Evolutionary conservation across 2,888 invertebrate genomes (phyloP), one percentile per base, ranked within the genome.

Genomic region (Meteorus cinctellus): DNA sequence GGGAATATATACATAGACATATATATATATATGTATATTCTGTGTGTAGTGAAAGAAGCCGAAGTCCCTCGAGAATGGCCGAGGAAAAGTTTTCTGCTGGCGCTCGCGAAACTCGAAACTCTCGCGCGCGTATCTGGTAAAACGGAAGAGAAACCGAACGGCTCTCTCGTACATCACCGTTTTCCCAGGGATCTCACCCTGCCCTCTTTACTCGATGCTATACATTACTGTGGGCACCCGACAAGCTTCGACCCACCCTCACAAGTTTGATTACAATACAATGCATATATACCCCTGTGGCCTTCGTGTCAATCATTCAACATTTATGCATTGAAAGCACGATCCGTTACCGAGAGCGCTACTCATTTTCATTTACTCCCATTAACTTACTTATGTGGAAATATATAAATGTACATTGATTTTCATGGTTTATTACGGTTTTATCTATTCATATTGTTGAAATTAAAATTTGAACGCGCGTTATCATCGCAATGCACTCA

Each of bases 21-120:
- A 63, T 41, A 60, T 62, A 74, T 72, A 69, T 70, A 60, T 34
- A 70, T 62, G 31, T 29, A n/a, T 3, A n/a, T 41, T 10, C 8
- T 12, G 41, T 41, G 12, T 16, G 14, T 59, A 71, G 71, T 24
- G 59, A 67, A 66, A 59, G 67, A 78, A 80, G 81, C 82, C 83
- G 79, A 84, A 87, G 82, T 86, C 86, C 84, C 84, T 81, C 80
- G 82, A 83, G 84, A 80, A 79, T 82, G 81, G 78, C 82, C 81
- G 81, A 80, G 78, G 79, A 78, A 87, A 87, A 87, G 82, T 87
- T 87, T 87, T 85, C 85, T 83, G 83, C 85, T 82, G 81, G 84
- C 81, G 81, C 83, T 82, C 84, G 82, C 82, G 86, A 86, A 87
- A 87, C 86, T 86, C 82, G 86, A 85, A 87, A 86, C 86, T 87